Conservation (phyloP, 1,140 invertebrate species). For the Episyrphus balteatus region DNA sequence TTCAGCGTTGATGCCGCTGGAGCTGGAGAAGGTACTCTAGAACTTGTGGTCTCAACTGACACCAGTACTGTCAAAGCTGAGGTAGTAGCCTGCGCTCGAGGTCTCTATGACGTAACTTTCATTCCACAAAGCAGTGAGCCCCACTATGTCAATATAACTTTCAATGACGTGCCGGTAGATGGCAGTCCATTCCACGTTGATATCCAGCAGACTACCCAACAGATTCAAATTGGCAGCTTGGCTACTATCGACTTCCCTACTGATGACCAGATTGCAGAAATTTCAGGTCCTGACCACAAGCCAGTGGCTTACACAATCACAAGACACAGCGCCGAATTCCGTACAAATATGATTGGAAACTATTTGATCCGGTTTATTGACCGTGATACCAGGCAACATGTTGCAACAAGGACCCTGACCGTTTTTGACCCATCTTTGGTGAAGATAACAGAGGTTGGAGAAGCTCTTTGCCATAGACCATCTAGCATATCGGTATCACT, state of each 20-base stretch:
- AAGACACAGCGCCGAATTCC: constrained; percentile 42
- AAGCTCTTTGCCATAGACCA: constrained; percentile 73
- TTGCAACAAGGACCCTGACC: constrained; percentile 53
- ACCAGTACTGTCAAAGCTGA: constrained; percentile 79
- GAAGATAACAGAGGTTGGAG: constrained; percentile 62
- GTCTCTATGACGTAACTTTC: constrained; percentile 94
- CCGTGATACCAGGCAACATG: constrained; percentile 34
- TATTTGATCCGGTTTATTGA: constrained; percentile 40
- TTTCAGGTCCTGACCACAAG: constrained; percentile 42
- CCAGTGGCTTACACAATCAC: constrained; percentile 41
- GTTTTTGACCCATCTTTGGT: constrained; percentile 78
- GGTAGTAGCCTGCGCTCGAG: constrained; percentile 79
- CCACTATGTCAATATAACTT: constrained; percentile 92
- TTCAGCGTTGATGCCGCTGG: constrained; percentile 91
- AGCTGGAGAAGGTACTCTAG: constrained; percentile 90
- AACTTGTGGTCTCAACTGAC: constrained; percentile 85
- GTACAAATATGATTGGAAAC: constrained; percentile 41
- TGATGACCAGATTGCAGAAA: constrained; percentile 44
- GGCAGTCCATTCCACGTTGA: constrained; percentile 89
- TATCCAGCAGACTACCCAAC: constrained; percentile 72
- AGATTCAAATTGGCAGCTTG: constrained; percentile 45
- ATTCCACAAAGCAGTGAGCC: constrained; percentile 78
- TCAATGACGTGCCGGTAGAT: constrained; percentile 88
- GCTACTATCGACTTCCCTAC: constrained; percentile 46
- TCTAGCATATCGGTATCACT: constrained; percentile 56